phyloP scores from a whole-genome alignment of 2,113 vertebrate genomes.

The Ovis canadensis region DNA sequence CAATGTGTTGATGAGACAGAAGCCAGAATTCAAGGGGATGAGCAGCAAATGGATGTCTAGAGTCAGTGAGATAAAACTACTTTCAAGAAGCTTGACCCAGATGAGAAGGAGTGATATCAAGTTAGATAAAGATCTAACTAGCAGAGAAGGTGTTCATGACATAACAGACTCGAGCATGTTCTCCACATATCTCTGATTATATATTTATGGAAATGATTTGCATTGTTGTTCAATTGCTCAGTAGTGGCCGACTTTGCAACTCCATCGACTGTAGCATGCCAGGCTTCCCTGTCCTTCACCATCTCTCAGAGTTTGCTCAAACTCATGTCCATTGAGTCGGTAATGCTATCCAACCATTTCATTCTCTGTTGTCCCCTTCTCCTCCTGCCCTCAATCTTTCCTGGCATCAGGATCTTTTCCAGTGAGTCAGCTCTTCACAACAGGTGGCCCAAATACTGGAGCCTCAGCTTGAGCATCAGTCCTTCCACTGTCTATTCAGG shows the following conservation, averaged over 20 bases:
- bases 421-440: not conserved
- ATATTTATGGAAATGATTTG: not conserved
- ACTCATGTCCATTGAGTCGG: not conserved
- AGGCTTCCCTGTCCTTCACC: not conserved
- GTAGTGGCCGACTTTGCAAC: not conserved
- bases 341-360: not conserved
- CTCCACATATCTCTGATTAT: not conserved
- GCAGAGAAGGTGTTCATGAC: not conserved
- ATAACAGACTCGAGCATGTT: not conserved
- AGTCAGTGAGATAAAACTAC: not conserved
- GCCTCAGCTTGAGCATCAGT: not conserved
- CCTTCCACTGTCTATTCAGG: not conserved
- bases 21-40: not conserved
- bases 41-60: not conserved
- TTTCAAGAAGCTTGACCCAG: not conserved
- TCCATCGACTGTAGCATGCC: not conserved
- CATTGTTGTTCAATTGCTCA: not conserved
- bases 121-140: not conserved
- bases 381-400: not conserved
- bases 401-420: not conserved
- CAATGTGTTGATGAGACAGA: not conserved
- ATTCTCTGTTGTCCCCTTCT: not conserved
- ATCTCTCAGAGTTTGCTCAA: not conserved
- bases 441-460: not conserved
- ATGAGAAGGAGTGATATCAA: not conserved